Evolutionary conservation across 2,888 invertebrate genomes (phyloP), one percentile per base, ranked within the genome.

Genomic region (Pardosa pseudoannulata): DNA sequence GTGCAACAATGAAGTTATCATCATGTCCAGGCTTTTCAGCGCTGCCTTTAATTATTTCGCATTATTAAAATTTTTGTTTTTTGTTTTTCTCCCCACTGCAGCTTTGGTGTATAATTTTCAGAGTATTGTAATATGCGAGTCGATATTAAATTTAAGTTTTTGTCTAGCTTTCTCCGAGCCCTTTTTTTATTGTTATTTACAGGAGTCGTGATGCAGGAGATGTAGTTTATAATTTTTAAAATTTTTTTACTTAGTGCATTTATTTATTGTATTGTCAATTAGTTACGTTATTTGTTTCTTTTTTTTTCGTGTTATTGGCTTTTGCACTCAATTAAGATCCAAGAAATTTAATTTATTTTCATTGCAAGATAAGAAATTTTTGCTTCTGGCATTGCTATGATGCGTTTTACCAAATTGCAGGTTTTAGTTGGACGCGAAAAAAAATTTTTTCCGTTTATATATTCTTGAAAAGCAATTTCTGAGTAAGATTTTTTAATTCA

Each of bases 1-100:
- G 36, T 36, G 67, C 41, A 85, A 85, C 83, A 85, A 85, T 85
- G 83, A 85, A 85, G 83, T 78, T 78, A 85, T 83, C 83, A 83
- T 85, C 72, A 85, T 73, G 78, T 72, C 83, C 71, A 56, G 65
- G 78, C 76, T 73, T 83, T 85, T 73, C 78, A 67, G 72, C 68
- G 78, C n/a, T 39, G 72, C 27, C 78, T 85, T 85, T 85, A 85
- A 85, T 85, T 85, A 85, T 85, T 85, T 79, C 50, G 72, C 29
- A 72, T 73, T 73, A 85, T 85, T 82, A 71, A 46, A 73, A 85
- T 68, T 56, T 74, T 36, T 32, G 16, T 62, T 23, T 32, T 36
- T 11, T 74, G 67, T 50, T 64, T 32, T 71, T 62, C 74, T 80
- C 74, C 68, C 73, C 68, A 73, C 67, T 67, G 29, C 65, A 2